A percentile compares a stretch with the other conserved stretches of the same genome.
phyloP scores from a whole-genome alignment of 2,888 invertebrate species.

The Cephus pygmeus region DNA sequence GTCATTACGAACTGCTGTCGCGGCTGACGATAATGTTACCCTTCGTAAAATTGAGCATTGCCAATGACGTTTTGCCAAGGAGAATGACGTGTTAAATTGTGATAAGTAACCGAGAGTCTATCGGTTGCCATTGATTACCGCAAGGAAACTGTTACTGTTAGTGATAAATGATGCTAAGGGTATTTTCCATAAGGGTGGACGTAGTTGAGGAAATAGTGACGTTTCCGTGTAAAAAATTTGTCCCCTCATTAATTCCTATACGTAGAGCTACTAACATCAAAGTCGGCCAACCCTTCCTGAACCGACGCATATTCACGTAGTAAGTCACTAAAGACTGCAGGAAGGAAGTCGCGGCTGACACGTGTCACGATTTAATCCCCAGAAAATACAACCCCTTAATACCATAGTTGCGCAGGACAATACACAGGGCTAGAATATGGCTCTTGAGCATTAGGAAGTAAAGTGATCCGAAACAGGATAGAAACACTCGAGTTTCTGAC shows the following conservation, averaged over 20 bases:
- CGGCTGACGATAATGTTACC: background rate
- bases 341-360: background rate
- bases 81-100: background rate
- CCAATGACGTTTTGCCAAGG: too few relatives aligned
- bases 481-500: background rate
- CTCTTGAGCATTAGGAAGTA: background rate
- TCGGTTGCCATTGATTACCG: background rate
- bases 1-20: background rate
- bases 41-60: background rate
- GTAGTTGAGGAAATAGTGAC: too few relatives aligned
- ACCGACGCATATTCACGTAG: too few relatives aligned
- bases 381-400: background rate
- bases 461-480: background rate
- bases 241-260: background rate
- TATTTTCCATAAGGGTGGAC: background rate
- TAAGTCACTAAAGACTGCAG: background rate
- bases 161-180: background rate
- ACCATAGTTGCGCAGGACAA: background rate
- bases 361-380: background rate
- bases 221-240: too few relatives aligned
- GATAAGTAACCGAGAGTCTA: background rate
- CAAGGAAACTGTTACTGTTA: background rate
- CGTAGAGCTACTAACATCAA: background rate
- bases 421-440: background rate
- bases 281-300: too few relatives aligned